Base-by-base conservation (phyloP, 2,797 vertebrate genomes). In the Sebastolobus altivelis region DNA sequence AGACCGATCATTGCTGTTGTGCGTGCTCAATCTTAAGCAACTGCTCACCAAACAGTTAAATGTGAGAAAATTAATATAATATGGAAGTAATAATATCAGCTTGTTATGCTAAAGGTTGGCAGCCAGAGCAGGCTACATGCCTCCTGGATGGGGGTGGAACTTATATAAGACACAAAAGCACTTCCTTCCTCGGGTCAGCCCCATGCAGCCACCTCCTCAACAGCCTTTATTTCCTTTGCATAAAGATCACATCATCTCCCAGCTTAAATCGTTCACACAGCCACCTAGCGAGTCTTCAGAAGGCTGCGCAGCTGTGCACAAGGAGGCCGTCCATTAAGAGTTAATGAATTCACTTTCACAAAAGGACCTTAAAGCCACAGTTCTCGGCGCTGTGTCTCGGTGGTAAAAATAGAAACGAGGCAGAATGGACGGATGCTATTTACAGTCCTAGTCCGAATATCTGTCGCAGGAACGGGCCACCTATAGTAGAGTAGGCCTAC, bases 261-360 rank as follows among this genome's bases (percentile, higher is more conserved):
- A 29, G 65, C 63, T 65, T 89, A 85, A 85, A 84, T 76, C 61
- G 83, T 92, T 85, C 77, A 79, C 77, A 79, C 79, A 86, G 81
- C 83, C 82, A 89, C 87, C 81, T 81, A 79, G 78, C 65, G 35
- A 86, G 73, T 69, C 84, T 88, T 89, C 77, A 84, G 85, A 92
- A 74, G 72, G 84, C 80, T 31, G 60, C 68, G 86, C 90, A 87
- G 89, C 89, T 89, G 89, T 88, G 92, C 88, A 89, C 91, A 87
- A 86, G 88, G 85, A 93, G 76, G 79, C 87, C 71, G 62, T 94
- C 92, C 94, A 94, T 95, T 95, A 95, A 93, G 92, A 94, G 94
- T 95, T 95, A 95, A 96, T 96, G 95, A 93, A 94, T 94, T 95
- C 93, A 91, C 94, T 95, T 95, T 93, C 93, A 94, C 94, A 95